Evolutionary conservation across 2,888 invertebrate species (phyloP).

Genomic region (Agrochola lychnidis): DNA sequence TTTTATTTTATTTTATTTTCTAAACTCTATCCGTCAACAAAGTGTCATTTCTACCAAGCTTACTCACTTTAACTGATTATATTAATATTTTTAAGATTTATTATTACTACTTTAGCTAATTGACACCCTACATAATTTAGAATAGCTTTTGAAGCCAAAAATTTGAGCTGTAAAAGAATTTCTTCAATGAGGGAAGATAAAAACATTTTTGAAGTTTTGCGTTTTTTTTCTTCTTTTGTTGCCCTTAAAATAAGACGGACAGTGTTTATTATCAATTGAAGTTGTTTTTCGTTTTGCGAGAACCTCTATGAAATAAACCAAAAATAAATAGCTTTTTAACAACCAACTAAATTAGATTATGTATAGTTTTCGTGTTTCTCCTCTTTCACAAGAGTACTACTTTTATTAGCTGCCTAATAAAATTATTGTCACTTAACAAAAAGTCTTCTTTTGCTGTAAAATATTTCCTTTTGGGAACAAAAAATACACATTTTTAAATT

Average conservation of each 20-base stretch:
- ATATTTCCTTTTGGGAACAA: background rate
- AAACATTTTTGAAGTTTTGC: slow-evolving; percentile 87
- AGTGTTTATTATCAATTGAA: slow-evolving; percentile 23
- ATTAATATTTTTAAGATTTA: slow-evolving; percentile 88
- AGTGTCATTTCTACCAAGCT: slow-evolving; percentile 32
- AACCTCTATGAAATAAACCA: background rate
- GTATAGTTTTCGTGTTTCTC: background rate
- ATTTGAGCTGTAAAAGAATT: slow-evolving; percentile 86
- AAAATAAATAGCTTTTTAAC: slow-evolving; percentile 1
- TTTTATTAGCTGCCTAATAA: background rate
- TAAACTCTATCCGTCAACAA: slow-evolving; percentile 39
- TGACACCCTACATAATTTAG: slow-evolving; percentile 90
- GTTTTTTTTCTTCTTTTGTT: slow-evolving; percentile 71
- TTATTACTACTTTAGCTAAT: slow-evolving; percentile 84
- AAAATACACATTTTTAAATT: background rate
- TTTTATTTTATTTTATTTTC: slow-evolving; percentile 20
- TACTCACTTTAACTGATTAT: slow-evolving; percentile 75
- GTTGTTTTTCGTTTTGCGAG: background rate
- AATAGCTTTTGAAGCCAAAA: slow-evolving; percentile 87
- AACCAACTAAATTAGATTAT: slow-evolving; percentile 2
- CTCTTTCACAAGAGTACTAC: background rate
- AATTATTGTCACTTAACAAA: slow-evolving; percentile 21
- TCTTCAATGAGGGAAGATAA: slow-evolving; percentile 89
- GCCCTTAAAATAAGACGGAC: slow-evolving; percentile 42
- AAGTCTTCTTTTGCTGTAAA: slow-evolving; percentile 4